Evolutionary conservation across 1,140 invertebrate species (phyloP), one percentile per base, ranked within the genome.

Genomic region (Leptopilina clavipes): DNA sequence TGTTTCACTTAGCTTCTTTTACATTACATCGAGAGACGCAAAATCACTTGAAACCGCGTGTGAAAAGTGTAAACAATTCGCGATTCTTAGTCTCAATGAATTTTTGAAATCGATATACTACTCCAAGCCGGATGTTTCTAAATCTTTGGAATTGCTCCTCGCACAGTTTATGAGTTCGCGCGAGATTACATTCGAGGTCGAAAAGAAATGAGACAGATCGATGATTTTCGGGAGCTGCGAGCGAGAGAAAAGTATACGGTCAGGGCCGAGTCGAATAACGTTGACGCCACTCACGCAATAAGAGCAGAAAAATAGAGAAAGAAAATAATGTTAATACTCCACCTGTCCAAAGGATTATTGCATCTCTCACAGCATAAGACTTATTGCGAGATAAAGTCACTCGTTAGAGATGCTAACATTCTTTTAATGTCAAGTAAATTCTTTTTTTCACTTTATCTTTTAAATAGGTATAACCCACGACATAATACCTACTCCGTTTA

Each of bases 1-100:
- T 59, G 56, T n/a, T n/a, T n/a, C n/a, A n/a, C n/a, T 59, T 59
- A 10, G 22, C 56, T 59, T 59, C 56, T 59, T 25, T 59, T 19
- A 12, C 6, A 25, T 59, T 25, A 25, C 25, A 31, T 31, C 6
- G 6, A 31, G 6, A 31, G 25, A 31, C 19, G 19, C 18, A 22
- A 59, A 59, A 19, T 59, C 56, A 59, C 11, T n/a, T 59, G 56
- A 59, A 59, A 25, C 19, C 56, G 5, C 6, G 25, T 59, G 25
- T 31, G 25, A 59, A 19, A 19, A 19, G 14, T 59, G 56, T 59
- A 59, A 59, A 59, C 56, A 25, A 59, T 59, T 9, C 19, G 22
- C 10, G 9, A 31, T 31, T 25, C 6, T 25, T 25, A 0, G 19
- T 19, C 19, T 59, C 9, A 25, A 59, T 25, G 56, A 31, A 1